phyloP scores from a whole-genome alignment of 2,888 invertebrate species.

The Macaria liturata region DNA sequence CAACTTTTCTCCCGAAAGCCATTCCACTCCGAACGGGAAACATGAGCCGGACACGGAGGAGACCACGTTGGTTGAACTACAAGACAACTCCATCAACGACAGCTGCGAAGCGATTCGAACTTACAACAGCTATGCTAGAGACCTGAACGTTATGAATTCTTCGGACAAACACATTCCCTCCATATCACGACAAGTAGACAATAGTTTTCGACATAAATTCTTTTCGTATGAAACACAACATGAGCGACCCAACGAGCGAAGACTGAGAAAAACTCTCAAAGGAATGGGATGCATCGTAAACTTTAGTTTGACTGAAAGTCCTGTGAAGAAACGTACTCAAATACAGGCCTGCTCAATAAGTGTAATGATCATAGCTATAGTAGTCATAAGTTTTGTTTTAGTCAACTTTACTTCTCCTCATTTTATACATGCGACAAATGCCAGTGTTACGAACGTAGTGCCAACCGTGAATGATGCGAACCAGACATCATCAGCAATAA shows the following conservation, averaged over 20 bases:
- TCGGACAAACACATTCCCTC: slow-evolving; percentile 66
- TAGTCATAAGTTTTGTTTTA: slow-evolving; percentile 78
- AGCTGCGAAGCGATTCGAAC: slow-evolving; percentile 42
- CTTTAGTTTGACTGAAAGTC: slow-evolving; percentile 70
- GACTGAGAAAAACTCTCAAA: slow-evolving; percentile 74
- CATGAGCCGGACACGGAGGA: slow-evolving; percentile 37
- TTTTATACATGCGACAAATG: slow-evolving; percentile 61
- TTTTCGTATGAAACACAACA: slow-evolving; percentile 61
- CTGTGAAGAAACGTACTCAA: slow-evolving; percentile 74
- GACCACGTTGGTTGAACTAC: slow-evolving; percentile 35
- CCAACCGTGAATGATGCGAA: slow-evolving; percentile 65
- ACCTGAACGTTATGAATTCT: slow-evolving; percentile 37
- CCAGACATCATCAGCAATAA: slow-evolving; percentile 59
- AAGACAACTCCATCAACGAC: slow-evolving; percentile 43
- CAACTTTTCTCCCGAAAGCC: slow-evolving; percentile 61
- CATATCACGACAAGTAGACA: slow-evolving; percentile 72
- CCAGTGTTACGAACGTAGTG: slow-evolving; percentile 74
- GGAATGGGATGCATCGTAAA: slow-evolving; percentile 76
- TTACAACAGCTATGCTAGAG: slow-evolving; percentile 42
- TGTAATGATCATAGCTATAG: slow-evolving; percentile 78
- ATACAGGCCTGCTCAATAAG: slow-evolving; percentile 81
- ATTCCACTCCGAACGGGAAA: slow-evolving; percentile 68
- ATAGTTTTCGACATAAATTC: slow-evolving; percentile 68
- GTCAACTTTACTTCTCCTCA: slow-evolving; percentile 75
- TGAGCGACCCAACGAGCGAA: slow-evolving; percentile 51